Percentiles rank a stretch among this genome's conserved stretches.
Evolutionary conservation across 2,888 invertebrate species (phyloP).

Genomic region (Eupeodes luniger): DNA sequence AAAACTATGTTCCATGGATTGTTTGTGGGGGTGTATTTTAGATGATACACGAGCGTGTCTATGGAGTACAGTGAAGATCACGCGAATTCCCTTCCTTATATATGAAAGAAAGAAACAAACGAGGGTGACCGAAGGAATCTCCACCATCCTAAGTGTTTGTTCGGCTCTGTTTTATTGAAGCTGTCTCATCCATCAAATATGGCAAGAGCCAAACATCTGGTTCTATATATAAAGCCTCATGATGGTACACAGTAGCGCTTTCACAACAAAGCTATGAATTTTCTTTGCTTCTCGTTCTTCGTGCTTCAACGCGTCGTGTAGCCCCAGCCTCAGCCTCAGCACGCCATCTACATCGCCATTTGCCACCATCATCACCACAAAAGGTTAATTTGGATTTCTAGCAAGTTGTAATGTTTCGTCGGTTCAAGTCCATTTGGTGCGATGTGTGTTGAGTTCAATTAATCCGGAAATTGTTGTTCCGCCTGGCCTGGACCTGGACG

Average conservation of each 20-base stretch:
- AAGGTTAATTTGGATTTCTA: conserved; percentile 38
- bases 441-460: conserved; percentile 75
- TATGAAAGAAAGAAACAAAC: not conserved
- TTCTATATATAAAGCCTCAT: conserved; percentile 37
- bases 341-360: not conserved
- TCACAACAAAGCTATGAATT: conserved; percentile 25
- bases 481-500: conserved; percentile 37
- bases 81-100: conserved; percentile 53
- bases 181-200: conserved; percentile 58
- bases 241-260: conserved; percentile 58
- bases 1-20: not conserved
- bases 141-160: conserved; percentile 46
- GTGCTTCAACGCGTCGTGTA: not conserved
- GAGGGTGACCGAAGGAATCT: conserved; percentile 46
- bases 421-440: conserved; percentile 72
- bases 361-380: conserved; percentile 22
- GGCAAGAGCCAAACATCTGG: conserved; percentile 68
- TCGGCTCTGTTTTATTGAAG: conserved; percentile 5
- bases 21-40: conserved; percentile 18
- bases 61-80: conserved; percentile 40
- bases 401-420: conserved; percentile 44
- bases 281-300: not conserved
- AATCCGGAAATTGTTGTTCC: conserved; percentile 75
- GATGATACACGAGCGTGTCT: not conserved
- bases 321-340: not conserved